A percentile compares a stretch with the other conserved stretches of the same genome.
These are phyloP conservation scores for Embidobia sp. DNA, from an alignment of 2,888 invertebrate genomes.

Conservation along the genomic window DNA sequence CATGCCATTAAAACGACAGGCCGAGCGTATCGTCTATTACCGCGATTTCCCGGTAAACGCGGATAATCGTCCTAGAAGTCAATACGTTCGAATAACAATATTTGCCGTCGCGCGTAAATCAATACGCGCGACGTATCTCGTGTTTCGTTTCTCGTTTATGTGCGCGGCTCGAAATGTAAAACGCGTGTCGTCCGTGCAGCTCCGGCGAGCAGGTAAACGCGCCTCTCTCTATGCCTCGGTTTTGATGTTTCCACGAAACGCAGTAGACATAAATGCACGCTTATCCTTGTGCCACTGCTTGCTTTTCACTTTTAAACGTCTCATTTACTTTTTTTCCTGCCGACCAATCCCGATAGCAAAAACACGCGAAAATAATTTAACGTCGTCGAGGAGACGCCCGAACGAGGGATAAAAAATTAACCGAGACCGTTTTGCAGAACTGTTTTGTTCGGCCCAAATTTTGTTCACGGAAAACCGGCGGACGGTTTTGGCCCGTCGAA, in stretches of 20 bases:
- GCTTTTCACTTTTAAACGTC: conserved; percentile 51
- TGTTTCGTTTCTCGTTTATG: no score
- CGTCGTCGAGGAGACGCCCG: conserved; percentile 8
- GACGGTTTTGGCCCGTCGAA: no score
- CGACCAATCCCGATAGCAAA: conserved; percentile 39
- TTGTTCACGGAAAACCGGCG: neutral
- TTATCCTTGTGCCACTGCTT: conserved; percentile 46
- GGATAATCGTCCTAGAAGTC: conserved; percentile 19
- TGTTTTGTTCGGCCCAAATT: neutral
- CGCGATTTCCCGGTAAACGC: conserved; percentile 14
- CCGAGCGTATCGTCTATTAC: conserved; percentile 4
- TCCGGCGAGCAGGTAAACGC: conserved; percentile 49
- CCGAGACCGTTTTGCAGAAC: conserved; percentile 8
- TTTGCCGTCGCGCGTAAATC: conserved; percentile 33
- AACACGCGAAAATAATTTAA: conserved; percentile 54
- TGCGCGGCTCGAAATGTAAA: conserved; percentile 36
- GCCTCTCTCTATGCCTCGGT: conserved; percentile 36
- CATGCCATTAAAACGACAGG: conserved; percentile 9
- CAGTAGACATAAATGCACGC: conserved; percentile 43
- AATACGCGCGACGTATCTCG: conserved; percentile 16
- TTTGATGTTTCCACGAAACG: conserved; percentile 57
- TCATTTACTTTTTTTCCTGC: conserved; percentile 42
- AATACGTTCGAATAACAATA: conserved; percentile 32
- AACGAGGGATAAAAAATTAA: conserved; percentile 14
- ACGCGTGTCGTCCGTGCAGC: conserved; percentile 31